These are phyloP conservation scores for Lateolabrax maculatus DNA, from an alignment of 2,797 vertebrate genomes.

Conservation along the genomic window DNA sequence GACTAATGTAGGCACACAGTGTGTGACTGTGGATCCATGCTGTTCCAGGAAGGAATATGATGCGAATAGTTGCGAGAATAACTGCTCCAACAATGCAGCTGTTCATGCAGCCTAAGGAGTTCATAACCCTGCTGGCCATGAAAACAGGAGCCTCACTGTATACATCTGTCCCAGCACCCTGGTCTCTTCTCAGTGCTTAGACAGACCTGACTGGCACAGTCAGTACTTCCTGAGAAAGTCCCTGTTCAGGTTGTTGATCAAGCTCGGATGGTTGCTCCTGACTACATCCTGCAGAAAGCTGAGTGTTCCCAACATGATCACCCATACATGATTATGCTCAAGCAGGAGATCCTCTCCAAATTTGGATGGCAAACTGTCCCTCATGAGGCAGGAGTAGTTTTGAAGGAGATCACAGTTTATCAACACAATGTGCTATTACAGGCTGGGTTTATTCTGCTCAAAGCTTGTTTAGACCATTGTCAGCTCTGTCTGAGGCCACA, in stretches of 20 bases:
- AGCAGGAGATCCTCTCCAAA: background rate
- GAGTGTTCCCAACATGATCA: background rate
- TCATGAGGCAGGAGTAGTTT: background rate
- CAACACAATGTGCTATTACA: background rate
- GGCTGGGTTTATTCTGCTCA: background rate
- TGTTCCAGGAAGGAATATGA: slow-evolving; percentile 48
- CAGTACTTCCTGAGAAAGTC: background rate
- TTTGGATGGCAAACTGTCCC: background rate
- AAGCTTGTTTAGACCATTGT: background rate
- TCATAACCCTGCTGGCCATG: slow-evolving; percentile 5
- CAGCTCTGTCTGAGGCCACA: background rate
- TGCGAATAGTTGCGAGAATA: slow-evolving; percentile 39
- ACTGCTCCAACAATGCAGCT: slow-evolving; percentile 51
- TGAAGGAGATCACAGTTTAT: background rate
- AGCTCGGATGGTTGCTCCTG: background rate
- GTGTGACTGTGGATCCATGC: slow-evolving; percentile 13
- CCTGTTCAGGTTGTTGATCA: slow-evolving; percentile 30
- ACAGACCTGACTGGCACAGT: slow-evolving; percentile 17
- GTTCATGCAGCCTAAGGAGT: slow-evolving; percentile 18
- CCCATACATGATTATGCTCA: background rate
- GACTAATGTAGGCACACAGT: slow-evolving; percentile 23
- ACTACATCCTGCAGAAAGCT: background rate
- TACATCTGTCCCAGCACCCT: background rate
- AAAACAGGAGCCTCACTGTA: slow-evolving; percentile 15
- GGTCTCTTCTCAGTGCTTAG: background rate